Evolutionary conservation across 2,797 vertebrate genomes (phyloP).

Genomic region (Rhinoraja longicauda): DNA sequence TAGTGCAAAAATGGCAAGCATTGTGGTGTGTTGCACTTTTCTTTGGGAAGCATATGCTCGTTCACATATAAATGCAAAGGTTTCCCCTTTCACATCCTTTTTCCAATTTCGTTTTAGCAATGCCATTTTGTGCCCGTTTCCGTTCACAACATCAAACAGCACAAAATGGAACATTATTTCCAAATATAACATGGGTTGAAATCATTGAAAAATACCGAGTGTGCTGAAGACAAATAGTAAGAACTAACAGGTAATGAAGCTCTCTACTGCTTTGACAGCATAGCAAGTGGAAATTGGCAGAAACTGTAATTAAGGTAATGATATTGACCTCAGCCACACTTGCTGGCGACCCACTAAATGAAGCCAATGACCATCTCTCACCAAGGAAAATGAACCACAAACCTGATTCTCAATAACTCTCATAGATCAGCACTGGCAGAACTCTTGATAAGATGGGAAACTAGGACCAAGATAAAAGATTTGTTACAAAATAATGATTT

Average conservation of each 20-base stretch:
- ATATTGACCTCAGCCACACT: not conserved
- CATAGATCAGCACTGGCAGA: not conserved
- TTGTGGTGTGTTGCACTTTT: not conserved
- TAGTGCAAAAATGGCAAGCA: not conserved
- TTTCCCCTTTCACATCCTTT: slow-evolving; percentile 38
- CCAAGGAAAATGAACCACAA: not conserved
- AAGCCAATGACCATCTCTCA: not conserved
- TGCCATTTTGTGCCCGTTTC: slow-evolving; percentile 30
- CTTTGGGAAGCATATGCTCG: not conserved
- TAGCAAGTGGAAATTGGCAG: not conserved
- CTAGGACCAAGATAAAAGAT: not conserved
- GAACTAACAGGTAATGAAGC: not conserved
- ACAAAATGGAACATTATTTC: slow-evolving; percentile 32
- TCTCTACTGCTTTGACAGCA: not conserved
- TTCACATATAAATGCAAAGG: slow-evolving; percentile 24
- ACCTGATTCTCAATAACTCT: not conserved
- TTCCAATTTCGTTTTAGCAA: slow-evolving; percentile 37
- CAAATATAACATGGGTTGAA: not conserved
- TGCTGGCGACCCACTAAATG: not conserved
- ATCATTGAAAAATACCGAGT: slow-evolving; percentile 6
- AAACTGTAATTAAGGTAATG: too few relatives aligned
- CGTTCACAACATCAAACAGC: slow-evolving; percentile 13
- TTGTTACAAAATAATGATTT: not conserved
- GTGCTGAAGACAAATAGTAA: not conserved
- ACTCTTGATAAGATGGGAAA: not conserved